Base-by-base conservation (phyloP, 2,797 vertebrate species). In the Morelia viridis region DNA sequence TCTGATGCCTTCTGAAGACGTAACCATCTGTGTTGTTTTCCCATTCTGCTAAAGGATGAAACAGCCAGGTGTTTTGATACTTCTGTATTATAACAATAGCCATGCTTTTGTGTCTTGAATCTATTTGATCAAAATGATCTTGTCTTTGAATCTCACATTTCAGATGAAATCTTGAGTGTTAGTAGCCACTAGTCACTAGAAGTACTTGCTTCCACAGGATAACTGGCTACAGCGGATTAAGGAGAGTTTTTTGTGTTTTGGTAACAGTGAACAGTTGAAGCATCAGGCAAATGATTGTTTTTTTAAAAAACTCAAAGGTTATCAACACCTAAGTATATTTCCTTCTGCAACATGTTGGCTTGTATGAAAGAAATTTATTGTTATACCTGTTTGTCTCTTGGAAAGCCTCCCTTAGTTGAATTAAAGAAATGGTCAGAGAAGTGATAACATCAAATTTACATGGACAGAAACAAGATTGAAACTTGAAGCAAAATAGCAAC, bases 401-500 rank as follows among this genome's bases (percentile, higher is more conserved):
- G 6, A 6, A 0, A 0, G 24, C 65, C 57, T 56, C 87, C 76
- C 31, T 26, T 17, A 17, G 87, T 92, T 85, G 88, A 94, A 92
- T 94, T 93, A 64, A 93, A 53, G 76, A 95, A 93, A 95, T 91
- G 91, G 90, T 93, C 93, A 76, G 65, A 93, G 46, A 90, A 35
- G 90, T 76, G 46, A 61, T 46, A 93, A 93, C 71, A 53, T 94
- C 76, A 95, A 94, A 94, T 94, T 95, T n/a, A 0, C 61, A 88
- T 90, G 90, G 94, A 88, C 94, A 94, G 94, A 91, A 68, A 85
- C 12, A 92, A 91, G 90, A 91, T 60, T 62, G 76, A 91, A 95
- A 95, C 90, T 58, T 80, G 71, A 92, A 62, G 94, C 83, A 41
- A 95, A 89, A 80, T 58, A 88, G 56, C 87, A 10, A 91, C 76